Percentiles rank a stretch among this genome's conserved stretches.
Conservation (phyloP, 2,113 vertebrate genomes). For the Trachemys scripta region DNA sequence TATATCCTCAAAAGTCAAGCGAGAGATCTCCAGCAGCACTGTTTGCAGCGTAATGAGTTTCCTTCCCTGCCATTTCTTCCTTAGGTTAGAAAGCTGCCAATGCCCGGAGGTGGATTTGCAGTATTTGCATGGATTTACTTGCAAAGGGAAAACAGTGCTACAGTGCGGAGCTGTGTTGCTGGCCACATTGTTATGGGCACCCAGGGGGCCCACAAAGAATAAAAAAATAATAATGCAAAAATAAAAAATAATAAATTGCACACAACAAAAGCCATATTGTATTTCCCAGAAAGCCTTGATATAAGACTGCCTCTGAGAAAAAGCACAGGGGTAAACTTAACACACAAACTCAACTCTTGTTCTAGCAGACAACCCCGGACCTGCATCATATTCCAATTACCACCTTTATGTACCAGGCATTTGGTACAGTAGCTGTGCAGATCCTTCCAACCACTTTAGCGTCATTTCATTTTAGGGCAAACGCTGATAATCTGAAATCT, state of each 20-base stretch:
- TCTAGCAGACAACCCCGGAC: not conserved
- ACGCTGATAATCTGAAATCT: not conserved
- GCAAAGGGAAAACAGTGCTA: slow-evolving; percentile 10
- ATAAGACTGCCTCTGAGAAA: not conserved
- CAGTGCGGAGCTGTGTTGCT: not conserved
- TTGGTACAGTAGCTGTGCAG: not conserved
- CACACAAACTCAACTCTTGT: not conserved
- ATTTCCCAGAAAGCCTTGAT: slow-evolving; percentile 13
- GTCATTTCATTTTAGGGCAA: not conserved
- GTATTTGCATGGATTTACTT: slow-evolving; percentile 43
- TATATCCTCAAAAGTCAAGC: not conserved
- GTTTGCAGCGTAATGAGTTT: not conserved
- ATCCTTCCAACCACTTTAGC: not conserved
- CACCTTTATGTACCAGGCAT: not conserved
- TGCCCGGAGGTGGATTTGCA: slow-evolving; percentile 3
- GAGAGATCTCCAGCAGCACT: not conserved
- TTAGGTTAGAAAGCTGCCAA: slow-evolving; percentile 26
- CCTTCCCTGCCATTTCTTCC: not conserved
- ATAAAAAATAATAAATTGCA: not conserved
- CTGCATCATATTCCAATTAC: not conserved
- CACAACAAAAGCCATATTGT: slow-evolving; percentile 13
- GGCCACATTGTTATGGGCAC: slow-evolving; percentile 32
- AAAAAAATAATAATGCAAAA: not conserved
- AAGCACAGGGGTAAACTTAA: not conserved
- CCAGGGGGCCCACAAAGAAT: slow-evolving; percentile 10